Percentiles rank a stretch among this genome's conserved stretches.
Evolutionary conservation across 2,797 vertebrate species (phyloP).

Genomic region (Pangasius macronema): DNA sequence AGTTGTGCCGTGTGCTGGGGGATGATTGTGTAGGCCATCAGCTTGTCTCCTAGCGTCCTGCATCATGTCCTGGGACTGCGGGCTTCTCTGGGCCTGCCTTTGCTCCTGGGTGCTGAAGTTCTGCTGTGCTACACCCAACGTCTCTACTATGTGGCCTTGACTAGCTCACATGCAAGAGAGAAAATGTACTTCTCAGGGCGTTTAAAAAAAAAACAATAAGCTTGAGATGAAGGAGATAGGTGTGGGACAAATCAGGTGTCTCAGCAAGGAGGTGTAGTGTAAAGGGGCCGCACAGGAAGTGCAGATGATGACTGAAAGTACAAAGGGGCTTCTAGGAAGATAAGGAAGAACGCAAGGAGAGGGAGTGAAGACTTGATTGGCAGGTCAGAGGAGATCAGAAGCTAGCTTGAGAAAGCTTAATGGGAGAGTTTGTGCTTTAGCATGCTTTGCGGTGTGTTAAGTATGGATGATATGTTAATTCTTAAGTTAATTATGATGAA

Average conservation of each 20-base stretch:
- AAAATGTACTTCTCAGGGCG: constrained; percentile 26
- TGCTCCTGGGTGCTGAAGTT: constrained; percentile 25
- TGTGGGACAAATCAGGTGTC: background rate
- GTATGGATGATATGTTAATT: background rate
- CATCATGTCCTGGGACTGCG: constrained; percentile 6
- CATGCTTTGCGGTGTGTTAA: background rate
- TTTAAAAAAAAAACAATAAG: constrained; percentile 14
- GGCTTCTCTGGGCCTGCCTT: constrained; percentile 13
- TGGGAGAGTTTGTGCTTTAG: background rate
- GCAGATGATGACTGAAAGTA: constrained; percentile 4
- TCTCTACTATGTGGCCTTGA: constrained; percentile 45
- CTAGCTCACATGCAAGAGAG: background rate
- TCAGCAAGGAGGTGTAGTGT: constrained; percentile 12
- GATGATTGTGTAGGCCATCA: background rate
- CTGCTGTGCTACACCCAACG: constrained; percentile 17
- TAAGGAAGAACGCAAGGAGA: background rate
- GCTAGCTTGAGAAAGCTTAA: background rate
- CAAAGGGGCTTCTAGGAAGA: background rate
- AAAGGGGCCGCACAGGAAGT: background rate
- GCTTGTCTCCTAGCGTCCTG: background rate
- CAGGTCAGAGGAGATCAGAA: background rate
- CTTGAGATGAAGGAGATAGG: background rate
- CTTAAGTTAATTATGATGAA: background rate
- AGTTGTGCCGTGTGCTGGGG: background rate
- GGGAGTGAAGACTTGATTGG: background rate